Percentiles rank a stretch among this genome's conserved stretches.
Conservation (phyloP, 2,113 vertebrate species). For the Nycticryphes semicollaris region DNA sequence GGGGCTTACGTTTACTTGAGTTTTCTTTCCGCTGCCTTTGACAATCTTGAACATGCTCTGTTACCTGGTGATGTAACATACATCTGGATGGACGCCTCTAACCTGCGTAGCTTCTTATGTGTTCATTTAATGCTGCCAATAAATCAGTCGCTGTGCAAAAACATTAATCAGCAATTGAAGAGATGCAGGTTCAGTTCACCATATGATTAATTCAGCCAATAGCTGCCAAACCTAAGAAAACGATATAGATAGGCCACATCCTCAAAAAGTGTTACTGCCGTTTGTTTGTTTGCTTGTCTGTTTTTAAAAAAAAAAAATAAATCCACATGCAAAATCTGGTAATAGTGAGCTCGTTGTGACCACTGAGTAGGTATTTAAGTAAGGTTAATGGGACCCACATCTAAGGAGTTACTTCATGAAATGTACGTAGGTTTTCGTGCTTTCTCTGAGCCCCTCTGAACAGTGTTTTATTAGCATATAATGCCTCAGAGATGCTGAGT, state of each 20-base stretch:
- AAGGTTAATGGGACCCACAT: not conserved
- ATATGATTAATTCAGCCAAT: not conserved
- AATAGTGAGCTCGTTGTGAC: not conserved
- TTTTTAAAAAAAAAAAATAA: too few species aligned
- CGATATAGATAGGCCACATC: not conserved
- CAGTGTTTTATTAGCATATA: not conserved
- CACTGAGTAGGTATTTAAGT: not conserved
- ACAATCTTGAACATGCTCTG: not conserved
- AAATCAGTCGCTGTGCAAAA: constrained; percentile 32
- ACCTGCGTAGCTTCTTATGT: not conserved
- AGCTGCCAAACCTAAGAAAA: not conserved
- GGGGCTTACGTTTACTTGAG: not conserved
- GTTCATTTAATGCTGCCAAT: constrained; percentile 4
- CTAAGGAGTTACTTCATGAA: not conserved
- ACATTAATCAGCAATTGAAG: not conserved
- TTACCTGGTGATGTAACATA: not conserved
- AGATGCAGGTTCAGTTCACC: constrained; percentile 9
- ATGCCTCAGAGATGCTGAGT: not conserved
- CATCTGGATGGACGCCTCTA: not conserved
- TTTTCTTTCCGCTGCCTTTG: not conserved
- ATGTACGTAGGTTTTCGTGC: not conserved
- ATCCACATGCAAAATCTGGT: not conserved
- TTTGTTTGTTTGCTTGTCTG: too few species aligned
- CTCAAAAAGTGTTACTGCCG: not conserved
- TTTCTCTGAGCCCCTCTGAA: not conserved